Evolutionary conservation across 2,797 vertebrate genomes (phyloP).

Genomic region (Ctenopoma multispine): DNA sequence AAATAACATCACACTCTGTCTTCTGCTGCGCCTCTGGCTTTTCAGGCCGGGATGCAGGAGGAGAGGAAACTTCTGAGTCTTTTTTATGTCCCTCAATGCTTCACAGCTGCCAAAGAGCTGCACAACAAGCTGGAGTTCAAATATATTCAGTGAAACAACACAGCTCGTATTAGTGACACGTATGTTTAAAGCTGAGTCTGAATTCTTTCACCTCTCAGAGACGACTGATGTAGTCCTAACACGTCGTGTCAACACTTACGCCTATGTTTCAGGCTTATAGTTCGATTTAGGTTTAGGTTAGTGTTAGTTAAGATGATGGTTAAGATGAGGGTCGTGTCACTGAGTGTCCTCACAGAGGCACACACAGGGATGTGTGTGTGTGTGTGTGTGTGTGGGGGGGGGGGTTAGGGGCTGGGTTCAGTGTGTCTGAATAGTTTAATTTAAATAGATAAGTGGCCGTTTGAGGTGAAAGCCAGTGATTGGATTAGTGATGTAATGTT

Average conservation of each 20-base stretch:
- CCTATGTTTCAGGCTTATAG: too few species aligned
- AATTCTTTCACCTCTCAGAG: too few species aligned
- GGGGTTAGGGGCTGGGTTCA: neutral
- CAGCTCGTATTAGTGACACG: too few species aligned
- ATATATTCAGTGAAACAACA: neutral
- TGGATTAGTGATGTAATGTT: conserved; percentile 65
- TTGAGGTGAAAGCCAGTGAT: conserved; percentile 64
- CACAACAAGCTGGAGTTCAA: neutral
- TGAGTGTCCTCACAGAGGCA: too few species aligned
- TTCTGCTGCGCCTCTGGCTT: conserved; percentile 38
- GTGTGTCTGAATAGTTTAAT: conserved; percentile 50
- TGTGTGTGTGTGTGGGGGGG: too few species aligned
- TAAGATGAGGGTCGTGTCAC: too few species aligned
- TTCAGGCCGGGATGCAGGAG: conserved; percentile 50
- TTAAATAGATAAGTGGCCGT: conserved; percentile 55
- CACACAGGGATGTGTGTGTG: too few species aligned
- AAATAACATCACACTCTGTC: conserved; percentile 85
- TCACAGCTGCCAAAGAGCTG: neutral
- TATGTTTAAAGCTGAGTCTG: too few species aligned
- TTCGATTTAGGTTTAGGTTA: too few species aligned
- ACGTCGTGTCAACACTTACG: too few species aligned
- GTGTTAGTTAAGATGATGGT: too few species aligned
- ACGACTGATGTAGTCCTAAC: too few species aligned
- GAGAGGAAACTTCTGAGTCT: neutral
- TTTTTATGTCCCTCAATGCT: neutral